Conservation (phyloP, 2,888 invertebrate genomes). For the Nomada fabriciana region DNA sequence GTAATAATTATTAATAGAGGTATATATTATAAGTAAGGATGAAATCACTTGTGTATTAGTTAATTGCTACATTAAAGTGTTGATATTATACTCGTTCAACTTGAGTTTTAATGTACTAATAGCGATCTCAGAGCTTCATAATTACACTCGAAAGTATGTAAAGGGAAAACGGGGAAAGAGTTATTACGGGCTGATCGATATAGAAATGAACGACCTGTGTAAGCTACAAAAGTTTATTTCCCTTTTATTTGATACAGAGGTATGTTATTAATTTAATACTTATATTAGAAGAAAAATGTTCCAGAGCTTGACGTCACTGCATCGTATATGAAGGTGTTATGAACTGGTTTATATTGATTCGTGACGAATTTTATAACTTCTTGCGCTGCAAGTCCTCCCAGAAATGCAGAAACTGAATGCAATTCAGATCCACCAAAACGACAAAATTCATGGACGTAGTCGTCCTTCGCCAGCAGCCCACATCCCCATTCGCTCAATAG, state of each 20-base stretch:
- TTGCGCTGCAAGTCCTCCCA: slow-evolving; percentile 97
- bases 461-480: slow-evolving; percentile 92
- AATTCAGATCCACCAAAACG: slow-evolving; percentile 97
- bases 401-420: slow-evolving; percentile 96
- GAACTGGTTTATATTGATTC: slow-evolving; percentile 97
- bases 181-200: background rate
- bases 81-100: slow-evolving; percentile 82
- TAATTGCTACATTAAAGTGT: slow-evolving; percentile 83
- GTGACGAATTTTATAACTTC: slow-evolving; percentile 96
- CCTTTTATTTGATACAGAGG: slow-evolving; percentile 45
- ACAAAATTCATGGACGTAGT: slow-evolving; percentile 97
- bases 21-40: slow-evolving; percentile 80
- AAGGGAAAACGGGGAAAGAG: no score
- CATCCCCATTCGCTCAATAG: slow-evolving; percentile 94
- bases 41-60: slow-evolving; percentile 81
- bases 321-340: slow-evolving; percentile 98
- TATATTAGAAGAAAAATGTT: slow-evolving; percentile 90
- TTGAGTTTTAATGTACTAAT: slow-evolving; percentile 58
- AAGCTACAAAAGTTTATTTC: slow-evolving; percentile 54
- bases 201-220: slow-evolving; percentile 18
- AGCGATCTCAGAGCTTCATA: background rate
- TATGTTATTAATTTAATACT: slow-evolving; percentile 32
- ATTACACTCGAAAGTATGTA: no score
- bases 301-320: slow-evolving; percentile 94
- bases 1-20: slow-evolving; percentile 80